A percentile compares a stretch with the other conserved stretches of the same genome.
Conservation (phyloP, 2,888 invertebrate species). For the Pristionchus exspectatus region DNA sequence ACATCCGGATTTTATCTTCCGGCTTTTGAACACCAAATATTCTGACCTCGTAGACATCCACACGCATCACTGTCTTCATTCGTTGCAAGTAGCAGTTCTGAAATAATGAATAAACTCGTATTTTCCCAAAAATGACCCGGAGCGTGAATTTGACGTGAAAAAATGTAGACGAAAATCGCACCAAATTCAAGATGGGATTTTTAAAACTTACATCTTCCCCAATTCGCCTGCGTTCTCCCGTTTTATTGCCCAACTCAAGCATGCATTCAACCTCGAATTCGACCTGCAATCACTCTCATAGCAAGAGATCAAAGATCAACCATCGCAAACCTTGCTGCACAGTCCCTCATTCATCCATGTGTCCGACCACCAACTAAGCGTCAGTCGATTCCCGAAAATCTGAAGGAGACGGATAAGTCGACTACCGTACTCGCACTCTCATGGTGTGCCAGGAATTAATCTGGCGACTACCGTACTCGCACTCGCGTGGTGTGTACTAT, state of each 20-base stretch:
- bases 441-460: no score
- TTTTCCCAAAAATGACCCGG: no score
- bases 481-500: no score
- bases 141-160: no score
- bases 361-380: conserved; percentile 9
- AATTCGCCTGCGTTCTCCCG: not conserved
- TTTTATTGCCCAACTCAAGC: not conserved
- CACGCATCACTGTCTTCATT: not conserved
- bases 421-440: not conserved
- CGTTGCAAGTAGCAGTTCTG: not conserved
- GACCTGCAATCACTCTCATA: not conserved
- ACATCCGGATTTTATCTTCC: not conserved
- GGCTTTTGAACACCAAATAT: no score
- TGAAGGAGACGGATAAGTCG: not conserved
- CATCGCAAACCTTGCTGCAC: not conserved
- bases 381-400: conserved; percentile 9
- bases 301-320: not conserved
- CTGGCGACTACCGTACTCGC: no score
- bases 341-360: conserved; percentile 17
- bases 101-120: not conserved
- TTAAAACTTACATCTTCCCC: not conserved
- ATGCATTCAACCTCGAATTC: conserved; percentile 1
- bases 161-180: no score
- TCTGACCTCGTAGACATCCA: not conserved
- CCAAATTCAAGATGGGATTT: not conserved